Conservation (phyloP, 1,140 invertebrate genomes). For the Drosophila pruinosa region DNA sequence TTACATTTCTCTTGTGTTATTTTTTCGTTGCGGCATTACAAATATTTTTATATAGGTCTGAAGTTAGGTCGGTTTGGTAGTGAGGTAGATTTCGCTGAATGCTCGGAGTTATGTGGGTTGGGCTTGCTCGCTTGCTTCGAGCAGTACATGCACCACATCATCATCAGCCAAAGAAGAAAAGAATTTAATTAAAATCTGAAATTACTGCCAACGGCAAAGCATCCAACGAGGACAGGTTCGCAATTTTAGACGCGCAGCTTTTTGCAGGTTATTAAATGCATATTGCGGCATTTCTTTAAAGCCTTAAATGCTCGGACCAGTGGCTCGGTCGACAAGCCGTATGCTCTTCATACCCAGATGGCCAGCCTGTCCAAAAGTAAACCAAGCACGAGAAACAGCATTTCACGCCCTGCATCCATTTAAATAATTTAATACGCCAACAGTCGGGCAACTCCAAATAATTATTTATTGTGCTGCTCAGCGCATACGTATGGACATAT, state of each 20-base stretch:
- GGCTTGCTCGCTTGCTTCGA: conserved; percentile 31
- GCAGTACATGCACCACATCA: conserved; percentile 20
- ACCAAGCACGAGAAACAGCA: neutral
- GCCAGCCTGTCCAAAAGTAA: too few species aligned
- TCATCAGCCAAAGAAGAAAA: conserved; percentile 55
- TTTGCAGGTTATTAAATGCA: conserved; percentile 41
- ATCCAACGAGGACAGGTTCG: conserved; percentile 42
- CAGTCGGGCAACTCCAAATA: conserved; percentile 24
- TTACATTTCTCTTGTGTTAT: conserved; percentile 34
- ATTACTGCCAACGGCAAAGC: conserved; percentile 66
- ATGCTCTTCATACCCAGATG: neutral
- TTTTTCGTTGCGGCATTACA: conserved; percentile 39
- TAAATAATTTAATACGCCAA: conserved; percentile 45
- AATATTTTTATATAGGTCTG: conserved; percentile 36
- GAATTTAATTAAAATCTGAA: conserved; percentile 80
- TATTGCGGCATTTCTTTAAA: conserved; percentile 18
- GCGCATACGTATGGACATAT: conserved; percentile 1
- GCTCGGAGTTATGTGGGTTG: conserved; percentile 19
- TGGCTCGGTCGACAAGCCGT: neutral
- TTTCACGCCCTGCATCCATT: conserved; percentile 43
- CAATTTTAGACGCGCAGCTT: conserved; percentile 56
- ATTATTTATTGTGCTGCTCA: conserved; percentile 52
- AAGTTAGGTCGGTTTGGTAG: neutral
- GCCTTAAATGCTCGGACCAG: conserved; percentile 23
- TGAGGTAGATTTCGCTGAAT: neutral